Evolutionary conservation across 1,140 invertebrate species (phyloP), one percentile per base, ranked within the genome.

Genomic region (Pseudomyrmex sp.): DNA sequence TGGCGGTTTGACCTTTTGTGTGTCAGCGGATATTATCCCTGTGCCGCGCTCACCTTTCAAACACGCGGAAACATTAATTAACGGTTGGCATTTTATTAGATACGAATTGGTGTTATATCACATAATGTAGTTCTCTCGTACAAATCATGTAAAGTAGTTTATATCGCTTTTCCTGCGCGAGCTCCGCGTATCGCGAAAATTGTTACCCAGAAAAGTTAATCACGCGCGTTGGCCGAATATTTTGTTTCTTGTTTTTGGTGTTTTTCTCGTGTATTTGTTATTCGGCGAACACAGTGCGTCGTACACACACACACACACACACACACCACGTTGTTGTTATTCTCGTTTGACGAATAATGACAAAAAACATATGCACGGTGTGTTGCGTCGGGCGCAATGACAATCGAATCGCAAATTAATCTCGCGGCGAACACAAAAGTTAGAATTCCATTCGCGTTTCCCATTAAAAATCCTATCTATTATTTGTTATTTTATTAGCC

Each of bases 101-200:
- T 50, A 59, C 44, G 35, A 70, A 44, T 58, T 20, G 18, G 9
- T 80, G 68, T 62, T 58, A 79, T 79, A 79, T 79, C 69, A 48
- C 35, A 7, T 15, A 79, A 50, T 72, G 59, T 72, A 65, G 76
- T 79, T 35, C 5, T 35, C 54, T 70, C 54, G 52, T 7, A 35
- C 76, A 80, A 86, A 84, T 86, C 63, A 86, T 84, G 54, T 58
- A 86, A 79, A 84, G 72, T 79, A 84, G 83, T 84, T 68, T 63
- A 59, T 52, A 35, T 35, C 35, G 35, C 35, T 77, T 77, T 65
- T 82, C 56, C 50, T n/a, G 13, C 18, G 20, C 46, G 26, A 66
- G 63, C 52, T 72, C 35, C 65, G 58, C 0, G 26, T 80, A 66
- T 52, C 63, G 76, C 56, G 50, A 61, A 79, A 79, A 79, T 79